phyloP scores from a whole-genome alignment of 2,888 invertebrate genomes.

The Patella ulyssiponensis region DNA sequence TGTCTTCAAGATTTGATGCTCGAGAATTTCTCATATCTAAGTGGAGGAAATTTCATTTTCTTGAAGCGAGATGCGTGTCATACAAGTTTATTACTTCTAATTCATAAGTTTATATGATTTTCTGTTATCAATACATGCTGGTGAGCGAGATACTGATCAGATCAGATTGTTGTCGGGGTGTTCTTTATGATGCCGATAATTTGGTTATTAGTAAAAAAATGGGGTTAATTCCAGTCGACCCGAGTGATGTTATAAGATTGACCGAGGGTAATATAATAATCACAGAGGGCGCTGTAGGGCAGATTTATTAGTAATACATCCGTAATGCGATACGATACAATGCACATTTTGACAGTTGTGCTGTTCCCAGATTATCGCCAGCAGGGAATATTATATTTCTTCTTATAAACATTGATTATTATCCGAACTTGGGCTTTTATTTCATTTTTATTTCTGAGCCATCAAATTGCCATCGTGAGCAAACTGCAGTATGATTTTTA shows the following conservation, averaged over 20 bases:
- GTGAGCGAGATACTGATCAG: background rate
- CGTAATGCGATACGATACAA: conserved; percentile 2
- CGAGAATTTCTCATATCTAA: conserved; percentile 31
- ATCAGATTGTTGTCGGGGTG: background rate
- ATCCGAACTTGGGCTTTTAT: too few species aligned
- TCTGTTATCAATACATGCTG: background rate
- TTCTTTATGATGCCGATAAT: conserved; percentile 27
- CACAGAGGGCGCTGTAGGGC: background rate
- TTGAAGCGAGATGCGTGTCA: conserved; percentile 35
- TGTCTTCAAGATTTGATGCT: conserved; percentile 23
- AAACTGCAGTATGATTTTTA: too few species aligned
- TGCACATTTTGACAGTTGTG: conserved; percentile 1
- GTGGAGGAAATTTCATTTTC: conserved; percentile 41
- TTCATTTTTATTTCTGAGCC: too few species aligned
- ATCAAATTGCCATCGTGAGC: too few species aligned
- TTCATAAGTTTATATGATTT: conserved; percentile 45
- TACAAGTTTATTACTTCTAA: conserved; percentile 49
- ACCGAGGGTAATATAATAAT: conserved; percentile 31
- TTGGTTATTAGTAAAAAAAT: conserved; percentile 36
- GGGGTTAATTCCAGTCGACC: conserved; percentile 35
- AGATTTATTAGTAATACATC: conserved; percentile 1
- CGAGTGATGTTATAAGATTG: conserved; percentile 27
- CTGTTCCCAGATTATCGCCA: background rate
- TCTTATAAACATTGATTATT: background rate
- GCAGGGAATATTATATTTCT: background rate